Evolutionary conservation across 2,797 vertebrate species (phyloP), one percentile per base, ranked within the genome.

Genomic region (Acanthiza pusilla): DNA sequence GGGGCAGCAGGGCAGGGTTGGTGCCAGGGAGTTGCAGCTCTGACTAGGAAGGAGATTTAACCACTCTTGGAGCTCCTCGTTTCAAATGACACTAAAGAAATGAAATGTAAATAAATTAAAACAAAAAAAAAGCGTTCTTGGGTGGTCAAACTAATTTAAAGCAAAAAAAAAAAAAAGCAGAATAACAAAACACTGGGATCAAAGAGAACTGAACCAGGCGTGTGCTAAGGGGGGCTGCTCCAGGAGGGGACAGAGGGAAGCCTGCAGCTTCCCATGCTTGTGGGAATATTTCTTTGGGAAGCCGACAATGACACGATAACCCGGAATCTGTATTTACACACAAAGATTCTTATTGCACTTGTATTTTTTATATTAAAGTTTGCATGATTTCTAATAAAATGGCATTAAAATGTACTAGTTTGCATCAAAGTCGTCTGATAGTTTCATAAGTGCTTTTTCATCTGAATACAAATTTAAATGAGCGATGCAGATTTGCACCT

Each of bases 311-410:
- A 89, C 91, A 90, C 89, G 79, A 89, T 85, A 91, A 94, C 96
- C 96, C 70, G 6, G 94, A 91, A 93, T 97, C 96, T 96, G 92
- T 97, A 97, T 97, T 95, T 93, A 97, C 97, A 97, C 97, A 97
- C 93, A 76, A 96, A 96, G 92, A 96, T 95, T 98, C 97, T 96
- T 97, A 97, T 97, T 98, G 98, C 97, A 98, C 98, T 98, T 98
- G 97, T 98, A 97, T 97, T 97, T 98, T 98, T 98, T 98, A 97
- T 98, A 98, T 98, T 98, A 97, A 98, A 97, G 96, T 97, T 98
- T 98, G 98, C 98, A 98, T 98, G 98, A 88, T 98, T 98, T 98
- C 98, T 98, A 98, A 98, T 98, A 98, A 98, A 98, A 98, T 97
- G 92, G 96, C 95, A 97, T 98, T 97, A 97, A 98, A 98, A 97